Evolutionary conservation across 2,797 vertebrate genomes (phyloP).

Genomic region (Gallirallus australis): DNA sequence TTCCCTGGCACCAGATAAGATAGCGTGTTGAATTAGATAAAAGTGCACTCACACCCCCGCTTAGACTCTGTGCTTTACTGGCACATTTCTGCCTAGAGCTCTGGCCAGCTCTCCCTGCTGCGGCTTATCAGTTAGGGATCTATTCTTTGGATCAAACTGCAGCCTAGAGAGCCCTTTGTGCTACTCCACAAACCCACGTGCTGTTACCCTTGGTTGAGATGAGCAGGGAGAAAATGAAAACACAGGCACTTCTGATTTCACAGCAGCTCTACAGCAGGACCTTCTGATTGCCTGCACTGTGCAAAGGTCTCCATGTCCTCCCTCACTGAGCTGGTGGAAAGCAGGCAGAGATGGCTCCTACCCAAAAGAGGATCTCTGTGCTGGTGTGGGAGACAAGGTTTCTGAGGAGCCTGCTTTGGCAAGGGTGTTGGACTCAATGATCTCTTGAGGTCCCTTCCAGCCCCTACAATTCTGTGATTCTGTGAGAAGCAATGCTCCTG

Average conservation of each 20-base stretch:
- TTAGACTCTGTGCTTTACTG: not conserved
- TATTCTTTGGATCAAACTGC: not conserved
- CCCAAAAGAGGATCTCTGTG: not conserved
- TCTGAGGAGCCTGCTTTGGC: too few relatives aligned
- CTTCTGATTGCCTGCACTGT: accelerated
- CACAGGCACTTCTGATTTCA: accelerated
- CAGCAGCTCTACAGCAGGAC: not conserved
- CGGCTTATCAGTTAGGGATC: not conserved
- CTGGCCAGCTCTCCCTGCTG: not conserved
- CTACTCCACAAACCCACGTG: not conserved
- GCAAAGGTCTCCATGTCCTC: not conserved
- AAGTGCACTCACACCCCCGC: not conserved
- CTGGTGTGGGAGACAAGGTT: not conserved
- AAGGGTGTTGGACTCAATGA: too few relatives aligned
- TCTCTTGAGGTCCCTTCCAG: too few relatives aligned
- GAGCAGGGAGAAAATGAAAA: not conserved
- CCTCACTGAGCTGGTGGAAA: not conserved
- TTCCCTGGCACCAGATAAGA: conserved; percentile 32
- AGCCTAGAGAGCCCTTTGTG: not conserved
- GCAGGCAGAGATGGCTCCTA: not conserved
- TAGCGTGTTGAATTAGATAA: not conserved
- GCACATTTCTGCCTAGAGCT: not conserved
- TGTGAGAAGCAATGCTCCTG: not conserved
- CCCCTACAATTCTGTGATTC: too few relatives aligned
- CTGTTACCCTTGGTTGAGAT: not conserved